These are phyloP conservation scores for Smittia aterrima DNA, from an alignment of 2,888 invertebrate species.

Conservation along the genomic window DNA sequence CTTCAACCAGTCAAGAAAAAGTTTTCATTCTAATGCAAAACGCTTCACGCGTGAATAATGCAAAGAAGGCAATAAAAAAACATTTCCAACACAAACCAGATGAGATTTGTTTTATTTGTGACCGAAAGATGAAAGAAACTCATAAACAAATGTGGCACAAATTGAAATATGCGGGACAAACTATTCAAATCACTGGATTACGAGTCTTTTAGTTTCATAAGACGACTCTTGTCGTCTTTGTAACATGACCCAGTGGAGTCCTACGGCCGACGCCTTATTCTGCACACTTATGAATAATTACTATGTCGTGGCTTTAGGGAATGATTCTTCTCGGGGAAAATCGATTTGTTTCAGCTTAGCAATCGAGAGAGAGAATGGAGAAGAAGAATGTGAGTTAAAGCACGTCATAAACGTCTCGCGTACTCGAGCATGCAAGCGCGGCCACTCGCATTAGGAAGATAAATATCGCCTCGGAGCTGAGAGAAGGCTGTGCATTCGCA, in stretches of 20 bases:
- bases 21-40: background rate
- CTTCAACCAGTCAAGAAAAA: no score
- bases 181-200: no score
- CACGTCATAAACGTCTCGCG: background rate
- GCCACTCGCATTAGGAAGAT: constrained; percentile 1
- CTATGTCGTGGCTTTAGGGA: constrained; percentile 21
- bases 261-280: background rate
- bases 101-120: constrained; percentile 9
- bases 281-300: constrained; percentile 30
- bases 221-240: no score
- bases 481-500: background rate
- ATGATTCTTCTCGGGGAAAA: constrained; percentile 22
- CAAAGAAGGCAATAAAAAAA: background rate
- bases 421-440: background rate
- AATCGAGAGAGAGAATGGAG: background rate
- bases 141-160: constrained; percentile 1
- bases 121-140: background rate
- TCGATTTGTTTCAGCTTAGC: constrained; percentile 22
- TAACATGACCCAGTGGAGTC: constrained; percentile 28
- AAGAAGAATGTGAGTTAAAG: background rate
- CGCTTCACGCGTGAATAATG: constrained; percentile 2
- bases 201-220: no score
- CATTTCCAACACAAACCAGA: constrained; percentile 23
- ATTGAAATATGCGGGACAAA: background rate
- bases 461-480: background rate